Conservation (phyloP, 2,113 vertebrate species). For the Ceyx cyanopectus region DNA sequence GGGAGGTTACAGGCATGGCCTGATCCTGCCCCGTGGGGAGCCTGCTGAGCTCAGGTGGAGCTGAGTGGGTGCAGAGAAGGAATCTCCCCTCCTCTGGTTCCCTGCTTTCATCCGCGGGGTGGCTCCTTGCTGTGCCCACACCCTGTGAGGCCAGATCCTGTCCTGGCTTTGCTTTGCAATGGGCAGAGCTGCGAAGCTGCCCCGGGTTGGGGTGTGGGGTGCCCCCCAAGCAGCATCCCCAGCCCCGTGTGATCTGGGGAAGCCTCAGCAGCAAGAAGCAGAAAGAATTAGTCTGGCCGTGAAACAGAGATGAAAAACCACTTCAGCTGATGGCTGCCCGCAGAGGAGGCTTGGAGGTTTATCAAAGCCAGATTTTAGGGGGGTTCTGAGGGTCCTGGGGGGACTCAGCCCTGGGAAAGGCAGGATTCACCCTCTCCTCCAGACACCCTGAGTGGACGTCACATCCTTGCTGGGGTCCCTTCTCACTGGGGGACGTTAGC, state of each 20-base stretch:
- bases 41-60: not conserved
- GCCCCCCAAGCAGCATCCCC: not conserved
- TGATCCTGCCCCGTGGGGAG: not conserved
- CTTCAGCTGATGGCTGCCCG: not conserved
- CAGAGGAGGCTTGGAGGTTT: slow-evolving; percentile 27
- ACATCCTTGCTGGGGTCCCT: rapidly evolving
- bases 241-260: not conserved
- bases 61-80: not conserved
- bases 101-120: no score
- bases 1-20: not conserved
- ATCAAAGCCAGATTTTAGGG: slow-evolving; percentile 5
- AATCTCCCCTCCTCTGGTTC: rapidly evolving
- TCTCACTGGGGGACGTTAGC: not conserved
- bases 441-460: not conserved
- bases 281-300: not conserved
- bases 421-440: not conserved
- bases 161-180: not conserved
- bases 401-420: not conserved
- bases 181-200: not conserved
- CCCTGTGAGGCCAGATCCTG: not conserved
- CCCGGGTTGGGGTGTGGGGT: not conserved
- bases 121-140: not conserved
- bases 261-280: not conserved
- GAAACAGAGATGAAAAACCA: not conserved
- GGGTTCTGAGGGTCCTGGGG: not conserved